Percentiles rank a stretch among this genome's conserved stretches.
Conservation (phyloP, 2,797 vertebrate species). For the Zalophus californianus region DNA sequence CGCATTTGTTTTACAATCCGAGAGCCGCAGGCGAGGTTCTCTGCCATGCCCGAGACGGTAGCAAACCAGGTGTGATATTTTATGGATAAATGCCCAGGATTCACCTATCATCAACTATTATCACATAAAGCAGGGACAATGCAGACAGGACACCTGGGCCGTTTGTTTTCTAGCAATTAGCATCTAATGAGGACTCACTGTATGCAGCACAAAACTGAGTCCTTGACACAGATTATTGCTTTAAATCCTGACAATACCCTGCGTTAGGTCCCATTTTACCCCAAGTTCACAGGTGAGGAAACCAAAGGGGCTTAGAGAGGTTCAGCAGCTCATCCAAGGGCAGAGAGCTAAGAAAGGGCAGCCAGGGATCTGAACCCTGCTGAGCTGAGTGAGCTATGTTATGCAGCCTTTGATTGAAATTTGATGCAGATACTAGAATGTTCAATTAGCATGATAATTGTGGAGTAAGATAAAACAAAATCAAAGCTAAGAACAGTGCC, state of each 20-base stretch:
- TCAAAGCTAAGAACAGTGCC: neutral
- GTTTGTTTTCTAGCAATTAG: neutral
- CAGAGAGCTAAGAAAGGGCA: neutral
- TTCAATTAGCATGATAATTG: neutral
- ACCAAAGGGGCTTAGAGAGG: neutral
- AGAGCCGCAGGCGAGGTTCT: neutral
- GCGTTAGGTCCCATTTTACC: neutral
- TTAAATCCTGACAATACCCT: neutral
- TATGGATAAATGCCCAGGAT: neutral
- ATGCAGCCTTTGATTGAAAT: neutral
- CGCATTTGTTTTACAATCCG: neutral
- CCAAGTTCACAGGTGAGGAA: neutral
- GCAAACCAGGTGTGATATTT: neutral
- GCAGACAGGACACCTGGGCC: neutral
- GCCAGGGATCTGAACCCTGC: neutral
- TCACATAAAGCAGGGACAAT: neutral
- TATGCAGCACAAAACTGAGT: neutral
- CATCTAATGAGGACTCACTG: neutral
- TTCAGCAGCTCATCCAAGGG: neutral
- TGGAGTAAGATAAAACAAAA: neutral
- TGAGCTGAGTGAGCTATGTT: neutral
- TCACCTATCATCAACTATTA: neutral
- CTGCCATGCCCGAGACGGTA: neutral
- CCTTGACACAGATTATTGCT: neutral
- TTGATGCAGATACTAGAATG: neutral